Evolutionary conservation across 2,797 vertebrate species (phyloP).

Genomic region (Pygocentrus nattereri): DNA sequence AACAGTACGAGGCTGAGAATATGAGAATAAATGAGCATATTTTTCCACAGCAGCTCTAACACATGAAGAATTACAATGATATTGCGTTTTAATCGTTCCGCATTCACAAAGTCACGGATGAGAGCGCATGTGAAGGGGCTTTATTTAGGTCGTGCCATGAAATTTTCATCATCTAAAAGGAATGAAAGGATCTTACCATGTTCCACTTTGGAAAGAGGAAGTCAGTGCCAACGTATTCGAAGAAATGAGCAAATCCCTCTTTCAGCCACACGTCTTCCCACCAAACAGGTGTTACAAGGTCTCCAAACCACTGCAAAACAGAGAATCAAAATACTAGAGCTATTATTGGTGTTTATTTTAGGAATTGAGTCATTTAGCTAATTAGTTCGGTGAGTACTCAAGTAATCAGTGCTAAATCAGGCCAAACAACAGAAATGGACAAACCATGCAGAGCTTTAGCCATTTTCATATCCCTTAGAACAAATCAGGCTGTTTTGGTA

Average conservation of each 20-base stretch:
- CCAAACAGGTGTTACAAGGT: constrained; percentile 97
- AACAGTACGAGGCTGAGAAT: not conserved
- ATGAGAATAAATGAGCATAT: no score
- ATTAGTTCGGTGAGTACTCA: not conserved
- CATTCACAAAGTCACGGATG: not conserved
- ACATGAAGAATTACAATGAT: no score
- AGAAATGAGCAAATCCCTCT: constrained; percentile 97
- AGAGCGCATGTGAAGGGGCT: not conserved
- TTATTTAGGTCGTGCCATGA: constrained; percentile 6
- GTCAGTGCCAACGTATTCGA: constrained; percentile 96
- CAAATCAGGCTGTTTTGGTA: no score
- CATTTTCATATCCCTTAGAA: not conserved
- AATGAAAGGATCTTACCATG: constrained; percentile 83
- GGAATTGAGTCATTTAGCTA: not conserved
- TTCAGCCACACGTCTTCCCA: constrained; percentile 99
- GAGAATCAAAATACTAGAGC: constrained; percentile 35
- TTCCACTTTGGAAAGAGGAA: constrained; percentile 98
- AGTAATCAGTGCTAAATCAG: no score
- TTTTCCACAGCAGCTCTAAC: not conserved
- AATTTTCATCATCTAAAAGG: not conserved
- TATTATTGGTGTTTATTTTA: not conserved
- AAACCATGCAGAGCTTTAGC: not conserved
- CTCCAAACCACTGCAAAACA: constrained; percentile 93
- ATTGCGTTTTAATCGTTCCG: not conserved
- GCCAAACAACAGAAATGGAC: no score